These are phyloP conservation scores for Chrysodeixis includens DNA, from an alignment of 2,888 invertebrate species.

Conservation along the genomic window DNA sequence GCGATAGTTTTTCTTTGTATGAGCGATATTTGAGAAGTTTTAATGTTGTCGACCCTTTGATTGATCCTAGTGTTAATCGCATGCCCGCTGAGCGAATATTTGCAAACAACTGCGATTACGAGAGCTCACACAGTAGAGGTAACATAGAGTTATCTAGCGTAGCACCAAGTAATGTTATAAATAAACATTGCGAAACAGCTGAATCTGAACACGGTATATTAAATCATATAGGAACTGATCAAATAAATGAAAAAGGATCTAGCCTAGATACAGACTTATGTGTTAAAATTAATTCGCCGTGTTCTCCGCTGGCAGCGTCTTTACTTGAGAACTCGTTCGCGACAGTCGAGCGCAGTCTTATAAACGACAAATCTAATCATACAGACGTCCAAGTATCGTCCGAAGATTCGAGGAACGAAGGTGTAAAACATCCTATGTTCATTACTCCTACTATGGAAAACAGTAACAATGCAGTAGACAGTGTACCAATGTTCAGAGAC, in stretches of 20 bases:
- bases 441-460: slow-evolving; percentile 88
- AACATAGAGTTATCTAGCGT: slow-evolving; percentile 79
- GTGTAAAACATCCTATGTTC: slow-evolving; percentile 78
- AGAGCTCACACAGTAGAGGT: slow-evolving; percentile 73
- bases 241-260: slow-evolving; percentile 68
- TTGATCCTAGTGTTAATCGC: slow-evolving; percentile 64
- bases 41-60: slow-evolving; percentile 76
- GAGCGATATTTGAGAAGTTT: slow-evolving; percentile 86
- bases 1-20: slow-evolving; percentile 85
- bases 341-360: slow-evolving; percentile 73
- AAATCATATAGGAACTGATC: slow-evolving; percentile 63
- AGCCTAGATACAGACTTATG: slow-evolving; percentile 70
- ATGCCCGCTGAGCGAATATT: slow-evolving; percentile 62
- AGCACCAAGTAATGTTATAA: slow-evolving; percentile 65
- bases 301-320: slow-evolving; percentile 70
- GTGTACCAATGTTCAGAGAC: slow-evolving; percentile 80
- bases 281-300: slow-evolving; percentile 73
- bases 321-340: slow-evolving; percentile 74
- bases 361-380: slow-evolving; percentile 78
- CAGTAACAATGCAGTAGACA: slow-evolving; percentile 87
- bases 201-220: slow-evolving; percentile 68
- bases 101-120: slow-evolving; percentile 68
- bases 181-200: slow-evolving; percentile 71
- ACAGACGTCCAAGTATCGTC: slow-evolving; percentile 76
- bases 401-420: slow-evolving; percentile 77